phyloP scores from a whole-genome alignment of 2,113 vertebrate species.

The Mola mola region DNA sequence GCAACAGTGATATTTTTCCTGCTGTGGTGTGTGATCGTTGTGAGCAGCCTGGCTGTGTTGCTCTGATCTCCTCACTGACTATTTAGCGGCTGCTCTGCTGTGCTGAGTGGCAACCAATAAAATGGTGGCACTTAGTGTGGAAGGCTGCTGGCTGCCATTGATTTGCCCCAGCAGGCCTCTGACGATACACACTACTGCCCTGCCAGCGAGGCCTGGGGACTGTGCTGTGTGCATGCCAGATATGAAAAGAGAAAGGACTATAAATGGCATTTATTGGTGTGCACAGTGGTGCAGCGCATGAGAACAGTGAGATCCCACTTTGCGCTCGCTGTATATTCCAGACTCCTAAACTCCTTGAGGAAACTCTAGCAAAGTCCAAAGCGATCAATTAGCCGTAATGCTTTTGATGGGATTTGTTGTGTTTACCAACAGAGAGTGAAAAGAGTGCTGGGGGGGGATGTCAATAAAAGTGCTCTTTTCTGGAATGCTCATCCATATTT shows the following conservation, averaged over 20 bases:
- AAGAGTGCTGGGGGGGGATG: not conserved
- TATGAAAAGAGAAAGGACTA: constrained; percentile 40
- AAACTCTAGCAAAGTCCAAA: constrained; percentile 36
- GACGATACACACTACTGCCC: constrained; percentile 66
- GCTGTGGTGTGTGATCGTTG: constrained; percentile 42
- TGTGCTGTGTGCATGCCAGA: constrained; percentile 26
- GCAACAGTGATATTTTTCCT: constrained; percentile 45
- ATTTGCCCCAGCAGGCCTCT: constrained; percentile 75
- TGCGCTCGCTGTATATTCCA: constrained; percentile 21
- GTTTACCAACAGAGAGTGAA: constrained; percentile 12
- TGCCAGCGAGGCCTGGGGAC: constrained; percentile 45
- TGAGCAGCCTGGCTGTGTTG: constrained; percentile 39
- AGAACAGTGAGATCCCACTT: constrained; percentile 31
- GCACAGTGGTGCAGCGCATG: constrained; percentile 26
- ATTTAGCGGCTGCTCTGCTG: constrained; percentile 63
- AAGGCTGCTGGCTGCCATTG: constrained; percentile 76
- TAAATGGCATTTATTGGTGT: constrained; percentile 56
- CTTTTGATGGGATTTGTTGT: constrained; percentile 48
- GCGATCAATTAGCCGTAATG: constrained; percentile 56
- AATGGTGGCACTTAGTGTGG: constrained; percentile 70
- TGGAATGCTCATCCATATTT: constrained; percentile 19
- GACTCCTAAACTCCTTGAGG: constrained; percentile 41
- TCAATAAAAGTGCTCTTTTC: constrained; percentile 12
- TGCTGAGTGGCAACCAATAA: constrained; percentile 69
- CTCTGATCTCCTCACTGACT: constrained; percentile 55